phyloP scores from a whole-genome alignment of 2,888 invertebrate genomes.

The Icerya purchasi region DNA sequence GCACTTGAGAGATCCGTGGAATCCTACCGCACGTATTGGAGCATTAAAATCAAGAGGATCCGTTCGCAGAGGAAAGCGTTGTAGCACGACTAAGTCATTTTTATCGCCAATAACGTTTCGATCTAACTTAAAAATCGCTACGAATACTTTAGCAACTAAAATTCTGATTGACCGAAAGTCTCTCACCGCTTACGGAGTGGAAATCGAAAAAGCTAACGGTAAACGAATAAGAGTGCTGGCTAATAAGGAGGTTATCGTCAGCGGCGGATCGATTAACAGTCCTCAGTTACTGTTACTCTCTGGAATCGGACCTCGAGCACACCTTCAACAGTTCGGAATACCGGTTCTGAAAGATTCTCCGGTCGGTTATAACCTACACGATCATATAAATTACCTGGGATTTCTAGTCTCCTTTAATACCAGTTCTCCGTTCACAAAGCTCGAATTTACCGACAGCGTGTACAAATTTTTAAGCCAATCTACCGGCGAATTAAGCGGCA shows the following conservation, averaged over 20 bases:
- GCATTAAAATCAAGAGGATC: background rate
- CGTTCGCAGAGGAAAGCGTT: background rate
- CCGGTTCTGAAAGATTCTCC: background rate
- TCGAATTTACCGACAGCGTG: background rate
- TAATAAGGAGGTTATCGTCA: background rate
- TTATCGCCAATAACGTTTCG: background rate
- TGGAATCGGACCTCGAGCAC: background rate
- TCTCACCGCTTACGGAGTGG: background rate
- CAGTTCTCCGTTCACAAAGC: background rate
- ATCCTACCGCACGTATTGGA: background rate
- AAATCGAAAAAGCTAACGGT: background rate
- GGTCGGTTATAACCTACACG: background rate
- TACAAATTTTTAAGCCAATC: background rate
- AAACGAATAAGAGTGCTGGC: background rate
- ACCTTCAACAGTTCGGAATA: background rate
- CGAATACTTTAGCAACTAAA: background rate
- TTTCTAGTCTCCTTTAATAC: background rate
- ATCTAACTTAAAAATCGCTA: background rate
- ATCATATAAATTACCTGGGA: background rate
- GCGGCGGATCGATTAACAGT: background rate
- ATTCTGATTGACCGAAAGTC: background rate
- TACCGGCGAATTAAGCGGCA: background rate
- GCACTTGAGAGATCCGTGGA: background rate
- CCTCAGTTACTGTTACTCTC: background rate
- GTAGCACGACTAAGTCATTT: background rate